Base-by-base conservation (phyloP, 2,113 vertebrate species). In the Drymodes brunneopygia region DNA sequence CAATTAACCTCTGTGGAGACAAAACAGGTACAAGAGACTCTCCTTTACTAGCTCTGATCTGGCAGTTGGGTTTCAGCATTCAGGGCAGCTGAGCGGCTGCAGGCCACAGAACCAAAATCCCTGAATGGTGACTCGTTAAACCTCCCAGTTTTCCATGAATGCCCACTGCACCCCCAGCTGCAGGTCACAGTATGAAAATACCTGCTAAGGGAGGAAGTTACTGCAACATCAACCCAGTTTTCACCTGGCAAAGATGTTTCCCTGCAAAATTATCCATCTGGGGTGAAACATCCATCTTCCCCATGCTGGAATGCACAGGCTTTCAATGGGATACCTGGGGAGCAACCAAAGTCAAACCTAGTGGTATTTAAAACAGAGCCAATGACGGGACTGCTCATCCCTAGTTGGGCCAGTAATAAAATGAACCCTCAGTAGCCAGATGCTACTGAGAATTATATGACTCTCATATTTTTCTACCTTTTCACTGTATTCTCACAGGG, bases 111-210 rank as follows among this genome's bases (percentile, higher is more conserved):
- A 77, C 15, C 0, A 5, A 87, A 71, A 62, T 61, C 42, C 38
- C 44, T 6, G 3, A 73, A 48, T 0, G 0, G 35, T 47, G 40
- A 60, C 19, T 25, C 3, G 2, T 78, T 35, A 73, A 61, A 61
- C 42, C n/a, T 61, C 28, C 25, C 20, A 45, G 40, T 57, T 73
- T 47, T 35, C 42, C 45, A 77, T 1, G 18, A 67, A 57, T 23
- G 31, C 0, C 2, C 50, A 15, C 48, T 80, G 42, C 1, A 1
- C 45, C 5, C 2, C 66, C 3, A 5, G 23, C 44, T 90, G 69
- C 31, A 78, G 29, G 27, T 6, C 56, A 13, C n/a, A 65, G 13
- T 33, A 38, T 7, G 27, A 88, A 91, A 79, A 72, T 20, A 69
- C 22, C 22, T 53, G 23, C 44, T 44, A 25, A 77, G 4, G 19